Percentiles rank a stretch among this genome's conserved stretches.
Conservation (phyloP, 2,113 vertebrate genomes). For the Anguilla rostrata region DNA sequence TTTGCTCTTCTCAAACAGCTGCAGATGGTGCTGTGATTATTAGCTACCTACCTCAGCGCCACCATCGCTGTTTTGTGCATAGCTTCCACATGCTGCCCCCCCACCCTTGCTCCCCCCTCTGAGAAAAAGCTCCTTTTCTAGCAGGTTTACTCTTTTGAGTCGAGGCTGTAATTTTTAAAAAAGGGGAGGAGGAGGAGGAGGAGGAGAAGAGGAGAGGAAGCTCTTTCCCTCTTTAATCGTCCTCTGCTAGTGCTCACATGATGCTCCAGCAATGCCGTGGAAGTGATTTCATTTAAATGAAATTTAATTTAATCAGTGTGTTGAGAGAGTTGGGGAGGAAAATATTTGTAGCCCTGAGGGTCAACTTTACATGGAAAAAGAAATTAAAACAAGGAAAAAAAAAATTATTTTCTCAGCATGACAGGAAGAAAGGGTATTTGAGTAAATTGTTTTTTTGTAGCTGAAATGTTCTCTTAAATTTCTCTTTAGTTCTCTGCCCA, state of each 20-base stretch:
- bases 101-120: background rate
- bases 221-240: constrained; percentile 44
- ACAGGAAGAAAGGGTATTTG: constrained; percentile 31
- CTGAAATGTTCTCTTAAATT: constrained; percentile 21
- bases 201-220: constrained; percentile 36
- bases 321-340: constrained; percentile 17
- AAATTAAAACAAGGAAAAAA: constrained; percentile 57
- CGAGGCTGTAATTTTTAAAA: constrained; percentile 31
- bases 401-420: constrained; percentile 36
- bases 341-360: constrained; percentile 43
- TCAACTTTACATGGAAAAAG: constrained; percentile 53
- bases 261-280: constrained; percentile 28
- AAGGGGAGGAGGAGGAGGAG: constrained; percentile 33
- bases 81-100: background rate
- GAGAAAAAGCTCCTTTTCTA: constrained; percentile 28
- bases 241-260: background rate
- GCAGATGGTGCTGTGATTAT: background rate
- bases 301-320: constrained; percentile 53
- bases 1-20: background rate
- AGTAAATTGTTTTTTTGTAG: constrained; percentile 37
- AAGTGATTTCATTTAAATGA: constrained; percentile 58
- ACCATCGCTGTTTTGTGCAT: background rate
- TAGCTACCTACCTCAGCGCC: background rate
- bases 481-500: background rate
- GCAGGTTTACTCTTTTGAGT: constrained; percentile 18